Percentiles rank a stretch among this genome's conserved stretches.
Evolutionary conservation across 2,113 vertebrate species (phyloP).

Genomic region (Balaeniceps rex): DNA sequence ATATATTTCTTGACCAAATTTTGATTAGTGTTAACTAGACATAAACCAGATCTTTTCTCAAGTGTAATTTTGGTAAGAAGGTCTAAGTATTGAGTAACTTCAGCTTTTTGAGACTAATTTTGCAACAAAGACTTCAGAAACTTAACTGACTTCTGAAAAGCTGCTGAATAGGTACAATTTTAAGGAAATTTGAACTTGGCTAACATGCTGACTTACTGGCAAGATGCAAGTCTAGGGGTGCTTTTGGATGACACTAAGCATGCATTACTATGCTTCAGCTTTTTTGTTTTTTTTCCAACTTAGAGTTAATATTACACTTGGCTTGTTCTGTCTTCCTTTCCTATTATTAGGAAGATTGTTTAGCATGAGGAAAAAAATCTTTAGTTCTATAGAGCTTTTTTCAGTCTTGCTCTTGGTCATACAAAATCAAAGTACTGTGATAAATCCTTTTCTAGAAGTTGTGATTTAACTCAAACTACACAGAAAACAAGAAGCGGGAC

Average conservation of each 20-base stretch:
- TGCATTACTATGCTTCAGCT: not conserved
- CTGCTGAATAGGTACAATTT: not conserved
- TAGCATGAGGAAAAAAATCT: not conserved
- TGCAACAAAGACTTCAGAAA: not conserved
- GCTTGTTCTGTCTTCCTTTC: not conserved
- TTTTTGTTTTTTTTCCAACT: not conserved
- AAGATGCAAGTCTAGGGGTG: not conserved
- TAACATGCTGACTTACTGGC: not conserved
- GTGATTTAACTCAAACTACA: not conserved
- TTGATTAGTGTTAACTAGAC: conserved; percentile 58
- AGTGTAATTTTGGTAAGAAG: not conserved
- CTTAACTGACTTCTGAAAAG: not conserved
- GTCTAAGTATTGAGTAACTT: conserved; percentile 17
- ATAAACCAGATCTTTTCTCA: not conserved
- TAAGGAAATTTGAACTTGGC: not conserved
- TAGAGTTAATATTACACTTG: not conserved
- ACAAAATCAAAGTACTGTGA: not conserved
- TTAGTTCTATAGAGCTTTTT: not conserved
- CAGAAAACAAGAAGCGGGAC: not conserved
- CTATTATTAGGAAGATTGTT: not conserved
- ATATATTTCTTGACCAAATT: conserved; percentile 73
- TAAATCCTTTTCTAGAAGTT: not conserved
- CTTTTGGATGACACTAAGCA: conserved; percentile 2
- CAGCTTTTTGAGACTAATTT: conserved; percentile 30
- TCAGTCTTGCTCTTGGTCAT: not conserved